Base-by-base conservation (phyloP, 2,888 invertebrate species). In the Nemotelus pantherinus region DNA sequence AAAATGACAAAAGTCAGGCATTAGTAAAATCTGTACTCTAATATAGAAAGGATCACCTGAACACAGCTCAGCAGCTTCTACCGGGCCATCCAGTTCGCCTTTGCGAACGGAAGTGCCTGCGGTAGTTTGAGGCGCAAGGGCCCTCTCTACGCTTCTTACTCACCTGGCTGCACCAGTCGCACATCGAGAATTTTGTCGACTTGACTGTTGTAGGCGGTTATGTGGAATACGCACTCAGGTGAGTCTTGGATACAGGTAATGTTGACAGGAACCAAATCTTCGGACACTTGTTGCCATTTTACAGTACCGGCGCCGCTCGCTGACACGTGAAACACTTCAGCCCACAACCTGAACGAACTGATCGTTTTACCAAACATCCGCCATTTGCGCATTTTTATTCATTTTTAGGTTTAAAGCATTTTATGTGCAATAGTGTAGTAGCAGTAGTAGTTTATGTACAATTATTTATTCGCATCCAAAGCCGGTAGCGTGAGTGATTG, bases 151-250 rank as follows among this genome's bases (percentile, higher is more conserved):
- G 10, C 50, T 63, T 7, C 41, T 50, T 55, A 80, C 87, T 88
- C 87, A 98, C 98, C 98, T 87, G 98, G 98, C 88, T 98, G 98
- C 78, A 96, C 92, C 86, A 98, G 94, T 91, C 96, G 94, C 81
- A 98, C 97, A 87, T 99, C 98, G 84, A 98, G 92, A 83, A 99
- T 97, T 90, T 98, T 98, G 89, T 98, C 98, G 86, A 98, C 98
- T 88, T 98, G 97, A 85, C 97, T 95, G 90, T 98, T 98, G 91
- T 98, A 98, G 84, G 98, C 98, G 84, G 98, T 98, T 89, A 98
- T 96, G 90, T 98, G 98, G 89, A 98, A 98, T 87, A 98, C 94
- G 88, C 96, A 96, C 89, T 96, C 96, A 72, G 98, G 97, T 80
- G 95, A 94, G 89, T 98, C 97, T 89, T 97, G 95, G 86, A 98